Base-by-base conservation (phyloP, 2,113 vertebrate species). In the Bungarus multicinctus region DNA sequence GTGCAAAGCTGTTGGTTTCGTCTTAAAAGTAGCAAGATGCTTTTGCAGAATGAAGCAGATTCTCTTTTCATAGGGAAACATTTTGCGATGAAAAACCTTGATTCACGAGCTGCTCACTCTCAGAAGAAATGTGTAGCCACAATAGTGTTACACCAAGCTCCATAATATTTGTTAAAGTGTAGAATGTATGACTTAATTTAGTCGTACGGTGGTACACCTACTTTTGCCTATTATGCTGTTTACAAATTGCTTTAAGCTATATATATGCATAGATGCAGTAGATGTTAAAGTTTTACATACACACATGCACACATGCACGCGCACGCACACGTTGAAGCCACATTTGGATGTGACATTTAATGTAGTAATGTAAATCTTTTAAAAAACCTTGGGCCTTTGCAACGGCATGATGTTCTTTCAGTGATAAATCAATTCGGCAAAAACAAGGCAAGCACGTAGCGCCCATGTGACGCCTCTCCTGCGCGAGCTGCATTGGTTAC, bases 361-460 rank as follows among this genome's bases (percentile, higher is more conserved):
- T 7, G 27, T 16, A 53, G 8, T n/a, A 2, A 39, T 12, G 2
- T 52, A 11, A 18, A 6, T 64, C 95, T 91, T 94, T 93, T 3
- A n/a, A n/a, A 69, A 69, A 69, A 69, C 93, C 85, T 23, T 34
- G 93, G 94, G 91, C 43, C 34, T 60, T 94, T 94, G 93, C 93
- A 90, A 92, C 58, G 0, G 10, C 16, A 10, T 22, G 2, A 57
- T 54, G 58, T 93, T 69, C 88, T 92, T 94, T 95, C 54, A 23
- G 87, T 39, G 64, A 16, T 89, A 90, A 85, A 87, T 93, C 94
- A 91, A 53, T 20, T 50, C 60, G 30, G 47, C 27, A 43, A 39
- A 22, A 43, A n/a, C 2, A 43, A 54, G 43, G 22, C n/a, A n/a
- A n/a, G n/a, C n/a, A n/a, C n/a, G n/a, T n/a, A n/a, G n/a, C n/a